Percentiles rank a stretch among this genome's conserved stretches.
Evolutionary conservation across 2,888 invertebrate species (phyloP).

Genomic region (Drosophila rellima): DNA sequence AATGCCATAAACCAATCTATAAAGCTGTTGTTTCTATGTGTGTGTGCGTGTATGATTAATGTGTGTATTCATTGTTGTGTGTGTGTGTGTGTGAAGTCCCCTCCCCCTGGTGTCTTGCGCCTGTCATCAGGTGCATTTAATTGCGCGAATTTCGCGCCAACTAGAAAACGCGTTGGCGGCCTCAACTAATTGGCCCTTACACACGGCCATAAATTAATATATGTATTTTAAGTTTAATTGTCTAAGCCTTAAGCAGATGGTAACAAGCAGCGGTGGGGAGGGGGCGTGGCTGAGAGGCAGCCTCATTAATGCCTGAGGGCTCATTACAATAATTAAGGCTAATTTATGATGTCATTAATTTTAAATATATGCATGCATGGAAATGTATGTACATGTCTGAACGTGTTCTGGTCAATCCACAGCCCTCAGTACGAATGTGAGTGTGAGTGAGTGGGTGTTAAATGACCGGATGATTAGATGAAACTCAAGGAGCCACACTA

Average conservation of each 20-base stretch:
- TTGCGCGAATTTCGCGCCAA: slow-evolving; percentile 82
- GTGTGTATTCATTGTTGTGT: slow-evolving; percentile 53
- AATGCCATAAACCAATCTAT: slow-evolving; percentile 63
- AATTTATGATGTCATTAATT: slow-evolving; percentile 82
- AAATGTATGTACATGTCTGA: slow-evolving; percentile 14
- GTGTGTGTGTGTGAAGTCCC: slow-evolving; percentile 39
- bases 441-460: slow-evolving; percentile 37
- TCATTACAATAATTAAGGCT: slow-evolving; percentile 83
- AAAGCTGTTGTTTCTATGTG: slow-evolving; percentile 45
- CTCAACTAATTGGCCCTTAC: slow-evolving; percentile 77
- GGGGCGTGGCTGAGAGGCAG: slow-evolving; percentile 14
- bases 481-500: slow-evolving; percentile 16
- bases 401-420: slow-evolving; percentile 46
- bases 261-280: not conserved
- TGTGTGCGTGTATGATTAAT: slow-evolving; percentile 64
- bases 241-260: slow-evolving; percentile 49
- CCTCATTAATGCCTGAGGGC: slow-evolving; percentile 71
- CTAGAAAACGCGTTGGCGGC: slow-evolving; percentile 56
- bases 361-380: slow-evolving; percentile 45
- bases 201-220: slow-evolving; percentile 81
- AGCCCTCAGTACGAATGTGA: not conserved
- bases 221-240: slow-evolving; percentile 82
- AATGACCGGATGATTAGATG: slow-evolving; percentile 52
- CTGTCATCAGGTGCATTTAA: slow-evolving; percentile 84
- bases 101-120: slow-evolving; percentile 17